A percentile compares a stretch with the other conserved stretches of the same genome.
Evolutionary conservation across 2,113 vertebrate genomes (phyloP).

Genomic region (Brevimyrus niger): DNA sequence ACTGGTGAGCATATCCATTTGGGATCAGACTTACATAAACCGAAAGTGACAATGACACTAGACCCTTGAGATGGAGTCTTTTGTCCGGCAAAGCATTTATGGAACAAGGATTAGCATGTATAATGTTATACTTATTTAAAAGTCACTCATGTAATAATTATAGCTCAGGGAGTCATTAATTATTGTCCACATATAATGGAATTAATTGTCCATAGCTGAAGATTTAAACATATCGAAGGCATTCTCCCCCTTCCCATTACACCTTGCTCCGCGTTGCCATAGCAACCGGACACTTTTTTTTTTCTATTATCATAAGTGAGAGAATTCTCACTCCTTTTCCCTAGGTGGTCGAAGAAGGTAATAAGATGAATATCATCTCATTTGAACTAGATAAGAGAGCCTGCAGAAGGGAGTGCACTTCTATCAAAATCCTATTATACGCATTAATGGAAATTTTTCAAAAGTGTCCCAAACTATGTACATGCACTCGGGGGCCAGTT

Average conservation of each 20-base stretch:
- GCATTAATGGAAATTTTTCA: background rate
- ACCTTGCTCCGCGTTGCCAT: constrained; percentile 36
- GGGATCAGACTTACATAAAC: background rate
- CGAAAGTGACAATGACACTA: background rate
- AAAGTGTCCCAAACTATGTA: constrained; percentile 14
- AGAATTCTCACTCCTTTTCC: constrained; percentile 14
- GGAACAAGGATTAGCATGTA: constrained; percentile 7
- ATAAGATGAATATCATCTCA: constrained; percentile 8
- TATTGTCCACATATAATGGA: constrained; percentile 28
- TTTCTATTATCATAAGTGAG: constrained; percentile 22
- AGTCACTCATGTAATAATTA: constrained; percentile 30
- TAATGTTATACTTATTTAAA: constrained; percentile 17
- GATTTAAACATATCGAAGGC: constrained; percentile 34
- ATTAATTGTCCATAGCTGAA: constrained; percentile 13
- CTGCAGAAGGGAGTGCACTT: background rate
- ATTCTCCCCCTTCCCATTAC: constrained; percentile 31
- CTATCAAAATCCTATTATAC: background rate
- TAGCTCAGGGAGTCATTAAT: constrained; percentile 29
- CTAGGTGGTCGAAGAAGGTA: constrained; percentile 1
- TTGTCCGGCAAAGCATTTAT: constrained; percentile 8
- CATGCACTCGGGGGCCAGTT: background rate
- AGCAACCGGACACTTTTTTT: constrained; percentile 25
- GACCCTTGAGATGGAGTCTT: background rate
- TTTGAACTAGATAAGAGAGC: constrained; percentile 9
- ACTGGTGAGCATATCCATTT: background rate